phyloP scores from a whole-genome alignment of 2,113 vertebrate genomes.

The Xiphophorus hellerii region DNA sequence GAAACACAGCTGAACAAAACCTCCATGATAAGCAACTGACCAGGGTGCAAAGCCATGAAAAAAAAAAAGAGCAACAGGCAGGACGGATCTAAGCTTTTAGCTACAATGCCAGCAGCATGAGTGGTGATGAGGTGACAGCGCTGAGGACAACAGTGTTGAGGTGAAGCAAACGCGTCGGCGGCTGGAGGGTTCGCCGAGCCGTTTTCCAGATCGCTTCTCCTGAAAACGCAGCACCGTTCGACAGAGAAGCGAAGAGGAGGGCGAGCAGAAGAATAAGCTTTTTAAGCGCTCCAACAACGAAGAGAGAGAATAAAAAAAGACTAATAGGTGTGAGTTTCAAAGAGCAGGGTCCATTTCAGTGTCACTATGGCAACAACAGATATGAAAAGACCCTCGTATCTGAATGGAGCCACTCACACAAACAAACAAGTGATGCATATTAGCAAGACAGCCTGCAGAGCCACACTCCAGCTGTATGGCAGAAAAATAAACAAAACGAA shows the following conservation, averaged over 20 bases:
- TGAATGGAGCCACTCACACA: constrained; percentile 34
- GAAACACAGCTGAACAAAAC: constrained; percentile 16
- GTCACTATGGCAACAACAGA: constrained; percentile 52
- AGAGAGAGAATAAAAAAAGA: background rate
- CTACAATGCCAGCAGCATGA: constrained; percentile 50
- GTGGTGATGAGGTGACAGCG: constrained; percentile 41
- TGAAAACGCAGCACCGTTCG: constrained; percentile 10
- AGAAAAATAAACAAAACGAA: background rate
- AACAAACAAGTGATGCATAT: constrained; percentile 39
- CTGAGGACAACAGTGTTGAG: constrained; percentile 59
- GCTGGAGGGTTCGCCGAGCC: constrained; percentile 15
- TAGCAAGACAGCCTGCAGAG: constrained; percentile 6
- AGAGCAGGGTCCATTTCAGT: constrained; percentile 39
- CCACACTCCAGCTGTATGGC: background rate
- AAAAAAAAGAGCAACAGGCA: constrained; percentile 57
- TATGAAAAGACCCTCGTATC: constrained; percentile 45
- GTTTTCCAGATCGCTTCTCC: constrained; percentile 12
- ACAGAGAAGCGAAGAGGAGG: constrained; percentile 10
- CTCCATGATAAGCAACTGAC: constrained; percentile 44
- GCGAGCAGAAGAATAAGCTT: constrained; percentile 12
- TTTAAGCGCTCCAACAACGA: constrained; percentile 11
- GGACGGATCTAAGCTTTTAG: constrained; percentile 30
- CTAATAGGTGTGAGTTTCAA: constrained; percentile 36
- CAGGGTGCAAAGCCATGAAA: constrained; percentile 76
- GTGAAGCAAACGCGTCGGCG: constrained; percentile 41